A percentile compares a stretch with the other conserved stretches of the same genome.
Conservation (phyloP, 2,888 invertebrate species). For the Chorisops tibialis region DNA sequence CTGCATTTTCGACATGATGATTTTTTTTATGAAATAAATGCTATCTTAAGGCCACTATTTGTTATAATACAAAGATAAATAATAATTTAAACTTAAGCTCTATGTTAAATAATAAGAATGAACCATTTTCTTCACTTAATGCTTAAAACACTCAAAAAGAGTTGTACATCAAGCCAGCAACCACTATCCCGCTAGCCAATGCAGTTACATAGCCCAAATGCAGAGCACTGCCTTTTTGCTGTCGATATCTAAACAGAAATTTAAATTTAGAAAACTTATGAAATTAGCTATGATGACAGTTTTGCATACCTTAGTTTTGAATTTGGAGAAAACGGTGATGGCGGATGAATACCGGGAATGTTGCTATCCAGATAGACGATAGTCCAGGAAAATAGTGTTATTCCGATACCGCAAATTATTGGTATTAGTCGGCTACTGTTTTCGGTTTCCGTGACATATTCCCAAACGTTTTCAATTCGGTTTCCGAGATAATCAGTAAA, state of each 20-base stretch:
- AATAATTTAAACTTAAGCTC: too few relatives aligned
- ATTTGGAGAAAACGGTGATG: slow-evolving; percentile 57
- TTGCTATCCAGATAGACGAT: slow-evolving; percentile 62
- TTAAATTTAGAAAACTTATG: too few relatives aligned
- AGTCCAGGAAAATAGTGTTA: slow-evolving; percentile 57
- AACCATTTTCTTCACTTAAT: too few relatives aligned
- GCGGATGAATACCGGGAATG: slow-evolving; percentile 59
- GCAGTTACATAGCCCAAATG: slow-evolving; percentile 56
- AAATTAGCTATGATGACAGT: too few relatives aligned
- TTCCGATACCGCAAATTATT: slow-evolving; percentile 53
- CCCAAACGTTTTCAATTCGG: slow-evolving; percentile 37
- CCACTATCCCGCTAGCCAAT: slow-evolving; percentile 52
- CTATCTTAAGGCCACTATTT: too few relatives aligned
- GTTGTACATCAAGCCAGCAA: slow-evolving; percentile 49
- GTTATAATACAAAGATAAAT: too few relatives aligned
- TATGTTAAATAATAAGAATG: too few relatives aligned
- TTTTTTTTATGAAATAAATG: too few relatives aligned
- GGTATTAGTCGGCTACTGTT: slow-evolving; percentile 40
- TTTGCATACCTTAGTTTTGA: slow-evolving; percentile 51
- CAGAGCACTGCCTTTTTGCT: slow-evolving; percentile 43
- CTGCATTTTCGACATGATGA: too few relatives aligned
- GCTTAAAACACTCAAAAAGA: slow-evolving; percentile 25
- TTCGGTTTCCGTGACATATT: slow-evolving; percentile 41
- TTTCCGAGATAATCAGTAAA: slow-evolving; percentile 38
- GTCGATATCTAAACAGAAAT: slow-evolving; percentile 40